These are phyloP conservation scores for Percopsis transmontana DNA, from an alignment of 2,113 vertebrate species.

Conservation along the genomic window DNA sequence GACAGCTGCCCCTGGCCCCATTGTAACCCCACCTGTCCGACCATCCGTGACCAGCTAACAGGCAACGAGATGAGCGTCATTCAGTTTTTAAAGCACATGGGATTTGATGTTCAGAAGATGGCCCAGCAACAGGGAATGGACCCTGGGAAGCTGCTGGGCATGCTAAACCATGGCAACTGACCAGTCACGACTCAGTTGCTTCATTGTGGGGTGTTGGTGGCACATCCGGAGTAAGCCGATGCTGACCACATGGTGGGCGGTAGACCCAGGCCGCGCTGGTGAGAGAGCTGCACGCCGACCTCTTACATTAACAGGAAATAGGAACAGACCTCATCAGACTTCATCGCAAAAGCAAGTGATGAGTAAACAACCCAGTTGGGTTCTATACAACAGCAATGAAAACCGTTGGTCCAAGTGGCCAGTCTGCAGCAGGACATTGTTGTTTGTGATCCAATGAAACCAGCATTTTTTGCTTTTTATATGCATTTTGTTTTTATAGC, in stretches of 20 bases:
- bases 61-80: conserved; percentile 95
- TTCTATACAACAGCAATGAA: background rate
- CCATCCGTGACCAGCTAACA: conserved; percentile 90
- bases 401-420: background rate
- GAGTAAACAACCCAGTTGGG: conserved; percentile 8
- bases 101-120: conserved; percentile 92
- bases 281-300: background rate
- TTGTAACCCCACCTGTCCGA: conserved; percentile 94
- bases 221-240: background rate
- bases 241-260: background rate
- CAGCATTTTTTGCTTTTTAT: background rate
- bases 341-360: background rate
- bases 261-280: background rate
- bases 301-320: background rate
- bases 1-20: conserved; percentile 97
- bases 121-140: conserved; percentile 94
- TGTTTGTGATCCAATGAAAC: background rate
- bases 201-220: background rate
- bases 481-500: background rate
- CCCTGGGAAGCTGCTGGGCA: conserved; percentile 88
- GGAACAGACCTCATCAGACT: background rate
- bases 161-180: conserved; percentile 86
- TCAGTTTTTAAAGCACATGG: conserved; percentile 97
- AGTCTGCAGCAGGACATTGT: background rate
- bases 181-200: background rate